Conservation (phyloP, 2,113 vertebrate genomes). For the Isurus oxyrinchus region DNA sequence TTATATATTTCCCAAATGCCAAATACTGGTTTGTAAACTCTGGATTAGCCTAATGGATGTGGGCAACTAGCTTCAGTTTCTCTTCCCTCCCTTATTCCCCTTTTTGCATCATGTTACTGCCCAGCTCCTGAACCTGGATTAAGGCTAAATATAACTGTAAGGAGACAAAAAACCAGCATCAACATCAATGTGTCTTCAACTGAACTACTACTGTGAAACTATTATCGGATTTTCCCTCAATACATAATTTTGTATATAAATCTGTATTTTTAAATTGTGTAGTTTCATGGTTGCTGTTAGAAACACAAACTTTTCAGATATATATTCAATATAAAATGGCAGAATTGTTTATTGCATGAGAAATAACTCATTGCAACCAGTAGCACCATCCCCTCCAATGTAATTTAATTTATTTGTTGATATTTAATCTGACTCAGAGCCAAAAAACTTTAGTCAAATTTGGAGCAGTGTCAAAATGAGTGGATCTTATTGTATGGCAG, state of each 20-base stretch:
- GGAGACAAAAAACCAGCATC: too few relatives aligned
- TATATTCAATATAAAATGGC: background rate
- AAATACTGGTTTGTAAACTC: too few relatives aligned
- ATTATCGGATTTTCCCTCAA: background rate
- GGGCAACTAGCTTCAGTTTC: too few relatives aligned
- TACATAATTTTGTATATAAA: background rate
- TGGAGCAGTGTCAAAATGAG: background rate
- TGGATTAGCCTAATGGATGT: too few relatives aligned
- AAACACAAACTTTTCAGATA: background rate
- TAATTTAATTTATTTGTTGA: background rate
- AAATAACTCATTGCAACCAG: background rate
- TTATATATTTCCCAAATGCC: background rate
- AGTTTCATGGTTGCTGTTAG: background rate
- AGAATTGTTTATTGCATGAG: background rate
- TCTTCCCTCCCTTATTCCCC: too few relatives aligned
- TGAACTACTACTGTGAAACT: background rate
- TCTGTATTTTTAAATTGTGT: background rate
- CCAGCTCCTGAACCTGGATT: too few relatives aligned
- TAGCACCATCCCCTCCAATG: background rate
- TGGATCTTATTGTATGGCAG: background rate
- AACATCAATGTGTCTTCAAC: too few relatives aligned
- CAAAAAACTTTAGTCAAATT: background rate
- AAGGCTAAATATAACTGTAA: too few relatives aligned
- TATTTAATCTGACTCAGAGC: background rate
- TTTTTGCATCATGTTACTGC: too few relatives aligned